These are phyloP conservation scores for Eulemur albifrons DNA, from an alignment of 2,797 vertebrate genomes.

Conservation along the genomic window DNA sequence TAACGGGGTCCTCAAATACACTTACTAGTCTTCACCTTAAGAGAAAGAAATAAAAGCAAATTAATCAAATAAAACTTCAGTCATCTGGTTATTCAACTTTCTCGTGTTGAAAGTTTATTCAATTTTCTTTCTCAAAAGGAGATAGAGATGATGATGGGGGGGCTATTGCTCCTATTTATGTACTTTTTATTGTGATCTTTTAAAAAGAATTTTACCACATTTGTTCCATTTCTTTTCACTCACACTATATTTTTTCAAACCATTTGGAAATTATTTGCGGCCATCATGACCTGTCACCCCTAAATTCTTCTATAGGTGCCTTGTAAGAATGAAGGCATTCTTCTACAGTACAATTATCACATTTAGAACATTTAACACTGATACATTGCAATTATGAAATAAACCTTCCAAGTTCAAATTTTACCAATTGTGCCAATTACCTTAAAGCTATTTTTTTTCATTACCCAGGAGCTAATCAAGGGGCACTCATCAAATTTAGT, in stretches of 20 bases:
- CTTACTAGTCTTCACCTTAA: neutral
- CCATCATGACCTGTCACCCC: neutral
- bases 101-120: neutral
- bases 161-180: neutral
- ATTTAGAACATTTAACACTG: neutral
- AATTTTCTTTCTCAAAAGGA: neutral
- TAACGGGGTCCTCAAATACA: neutral
- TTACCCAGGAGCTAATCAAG: neutral
- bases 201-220: neutral
- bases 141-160: neutral
- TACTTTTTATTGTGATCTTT: neutral
- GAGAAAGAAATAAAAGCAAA: neutral
- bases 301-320: neutral
- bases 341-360: neutral
- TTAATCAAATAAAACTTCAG: neutral
- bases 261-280: constrained; percentile 32
- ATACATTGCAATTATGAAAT: neutral
- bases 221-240: neutral
- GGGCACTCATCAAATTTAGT: neutral
- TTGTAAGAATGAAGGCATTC: neutral
- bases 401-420: neutral
- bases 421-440: neutral
- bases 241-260: neutral
- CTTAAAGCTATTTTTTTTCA: neutral
- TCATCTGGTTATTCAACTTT: neutral